Base-by-base conservation (phyloP, 1,140 invertebrate genomes). In the Panagrolaimus sp. region DNA sequence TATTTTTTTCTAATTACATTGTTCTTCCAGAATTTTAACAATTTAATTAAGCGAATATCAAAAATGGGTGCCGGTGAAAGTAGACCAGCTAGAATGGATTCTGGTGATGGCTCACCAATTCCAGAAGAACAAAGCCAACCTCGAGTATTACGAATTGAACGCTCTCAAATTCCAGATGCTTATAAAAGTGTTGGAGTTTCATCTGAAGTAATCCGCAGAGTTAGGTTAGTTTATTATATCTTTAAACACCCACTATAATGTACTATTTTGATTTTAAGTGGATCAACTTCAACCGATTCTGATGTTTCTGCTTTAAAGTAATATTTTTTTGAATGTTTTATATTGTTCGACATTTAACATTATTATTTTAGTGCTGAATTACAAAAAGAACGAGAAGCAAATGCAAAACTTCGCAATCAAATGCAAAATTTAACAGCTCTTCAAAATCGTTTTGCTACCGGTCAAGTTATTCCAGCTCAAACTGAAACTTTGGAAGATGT, bases 151-250 rank as follows among this genome's bases (percentile, higher is more conserved):
- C 53, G 27, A 46, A 68, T 68, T 20, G 67, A 68, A 3, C 67
- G 67, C n/a, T 44, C 67, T 42, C 13, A 67, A 45, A 65, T 68
- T 43, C 67, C 67, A 3, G 67, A 68, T 43, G 67, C 67, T 23
- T 68, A 68, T 27, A 68, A 68, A 44, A 38, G 16, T 63, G 67
- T 68, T 20, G 46, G 46, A 13, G 67, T 68, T 4, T 68, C 67
- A 5, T 53, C 66, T 14, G 61, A 64, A 7, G 67, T 68, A 11
- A 42, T 68, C 14, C 20, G 61, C 13, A 11, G 67, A 63, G 67
- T 64, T 42, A 16, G 51, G 20, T 20, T 20, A 20, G 51, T 38
- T 38, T 38, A 38, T 38, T 38, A 4, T 7, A 4, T 38, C 7
- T 38, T 38, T 38, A 7, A 4, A 38, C 9, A 14, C 16, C 7